Base-by-base conservation (phyloP, 2,113 vertebrate species). In the Sialia sialis region DNA sequence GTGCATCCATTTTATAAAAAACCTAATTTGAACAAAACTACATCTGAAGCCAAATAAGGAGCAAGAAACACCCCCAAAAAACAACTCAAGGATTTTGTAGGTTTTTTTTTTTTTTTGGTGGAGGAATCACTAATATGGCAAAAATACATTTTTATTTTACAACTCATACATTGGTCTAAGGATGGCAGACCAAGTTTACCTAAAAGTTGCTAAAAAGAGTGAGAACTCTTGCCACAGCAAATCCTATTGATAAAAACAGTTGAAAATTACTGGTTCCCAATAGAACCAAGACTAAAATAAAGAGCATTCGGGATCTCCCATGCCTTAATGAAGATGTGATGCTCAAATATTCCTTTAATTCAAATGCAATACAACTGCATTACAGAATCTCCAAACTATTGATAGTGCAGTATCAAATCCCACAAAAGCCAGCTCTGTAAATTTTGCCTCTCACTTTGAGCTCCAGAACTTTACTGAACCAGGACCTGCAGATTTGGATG, bases 31-130 rank as follows among this genome's bases (percentile, higher is more conserved):
- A 77, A 69, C 25, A 64, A 46, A 93, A 48, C 20, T 19, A 23
- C 4, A 46, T 7, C 26, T 70, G 39, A 84, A 82, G 21, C 9
- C 41, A 87, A 66, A 14, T 20, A 41, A 49, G 13, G 21, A 78
- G 13, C 5, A 84, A 84, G 13, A 94, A 84, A 4, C 2, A n/a
- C 0, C 17, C 3, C 3, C 0, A 7, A 2, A 52, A 70, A 75
- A 7, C 3, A 4, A 1, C 43, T 73, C 20, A n/a, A 49, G 11
- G 20, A 73, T 55, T 66, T 87, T 36, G 44, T 6, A 77, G 11
- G 3, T 7, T 4, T 13, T 3, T 34, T 81, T n/a, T n/a, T n/a
- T n/a, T 34, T 81, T 84, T 85, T 34, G 48, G 29, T 55, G 6
- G 43, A 55, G 44, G 26, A 84, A 85, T 18, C 58, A 39, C 16